These are phyloP conservation scores for Phasia obesa DNA, from an alignment of 2,888 invertebrate genomes.

Conservation along the genomic window DNA sequence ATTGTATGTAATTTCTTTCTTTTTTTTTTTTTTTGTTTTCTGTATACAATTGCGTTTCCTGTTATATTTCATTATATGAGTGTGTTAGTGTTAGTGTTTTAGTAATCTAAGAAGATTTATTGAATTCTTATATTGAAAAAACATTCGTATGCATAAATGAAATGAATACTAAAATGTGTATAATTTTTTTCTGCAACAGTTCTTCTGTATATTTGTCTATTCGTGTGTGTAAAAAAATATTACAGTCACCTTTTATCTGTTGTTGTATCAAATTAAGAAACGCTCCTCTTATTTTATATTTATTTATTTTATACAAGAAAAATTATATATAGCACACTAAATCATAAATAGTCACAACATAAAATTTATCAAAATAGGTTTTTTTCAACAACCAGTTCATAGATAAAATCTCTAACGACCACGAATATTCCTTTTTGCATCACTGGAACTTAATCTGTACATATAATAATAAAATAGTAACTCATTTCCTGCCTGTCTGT, in stretches of 20 bases:
- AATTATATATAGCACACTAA: too few species aligned
- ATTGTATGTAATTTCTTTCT: background rate
- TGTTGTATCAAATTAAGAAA: too few species aligned
- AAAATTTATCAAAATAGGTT: too few species aligned
- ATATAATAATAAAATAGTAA: too few species aligned
- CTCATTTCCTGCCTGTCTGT: too few species aligned
- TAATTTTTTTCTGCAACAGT: background rate
- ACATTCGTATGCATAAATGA: background rate
- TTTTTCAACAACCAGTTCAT: too few species aligned
- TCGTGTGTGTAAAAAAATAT: constrained; percentile 2
- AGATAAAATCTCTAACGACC: too few species aligned
- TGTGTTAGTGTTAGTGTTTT: background rate
- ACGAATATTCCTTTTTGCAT: too few species aligned
- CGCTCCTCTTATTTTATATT: too few species aligned
- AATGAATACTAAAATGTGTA: background rate
- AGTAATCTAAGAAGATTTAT: background rate
- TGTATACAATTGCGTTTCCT: background rate
- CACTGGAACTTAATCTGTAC: too few species aligned
- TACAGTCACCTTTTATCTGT: constrained; percentile 44
- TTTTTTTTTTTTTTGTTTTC: constrained; percentile 16
- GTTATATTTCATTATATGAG: background rate
- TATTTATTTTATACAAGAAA: too few species aligned
- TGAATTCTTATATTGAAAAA: constrained; percentile 2
- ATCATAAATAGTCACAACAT: too few species aligned
- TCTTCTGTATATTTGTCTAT: background rate